Evolutionary conservation across 2,797 vertebrate genomes (phyloP).

Genomic region (Hapalemur alaotrensis): DNA sequence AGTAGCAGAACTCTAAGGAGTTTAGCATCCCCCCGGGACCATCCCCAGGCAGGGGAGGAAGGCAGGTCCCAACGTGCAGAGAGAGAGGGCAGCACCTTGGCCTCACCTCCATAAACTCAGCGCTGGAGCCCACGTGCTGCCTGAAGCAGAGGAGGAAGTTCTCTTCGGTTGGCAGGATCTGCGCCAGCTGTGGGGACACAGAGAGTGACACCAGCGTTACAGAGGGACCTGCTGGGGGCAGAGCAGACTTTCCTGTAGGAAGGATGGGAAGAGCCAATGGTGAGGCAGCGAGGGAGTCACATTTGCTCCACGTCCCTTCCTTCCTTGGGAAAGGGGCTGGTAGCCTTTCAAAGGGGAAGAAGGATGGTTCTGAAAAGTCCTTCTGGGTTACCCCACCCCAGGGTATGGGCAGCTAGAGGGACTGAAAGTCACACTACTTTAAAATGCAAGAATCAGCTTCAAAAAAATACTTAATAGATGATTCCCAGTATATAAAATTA

Average conservation of each 20-base stretch:
- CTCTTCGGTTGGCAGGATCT: conserved; percentile 98
- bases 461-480: neutral
- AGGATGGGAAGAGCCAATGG: neutral
- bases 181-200: conserved; percentile 89
- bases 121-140: conserved; percentile 94
- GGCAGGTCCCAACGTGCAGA: neutral
- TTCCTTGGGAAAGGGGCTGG: neutral
- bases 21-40: neutral
- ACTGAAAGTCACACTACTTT: neutral
- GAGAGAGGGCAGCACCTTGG: neutral
- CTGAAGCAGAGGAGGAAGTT: conserved; percentile 97
- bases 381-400: neutral
- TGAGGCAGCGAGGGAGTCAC: accelerated
- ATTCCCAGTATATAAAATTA: neutral
- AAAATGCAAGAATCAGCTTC: neutral
- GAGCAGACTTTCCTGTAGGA: neutral
- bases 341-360: neutral
- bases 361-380: neutral
- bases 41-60: neutral
- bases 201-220: neutral
- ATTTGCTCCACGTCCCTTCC: neutral
- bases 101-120: conserved; percentile 96
- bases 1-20: neutral
- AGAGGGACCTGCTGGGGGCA: neutral
- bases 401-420: neutral